Evolutionary conservation across 1,140 invertebrate species (phyloP).

Genomic region (Aphaenogaster ashmeadi): DNA sequence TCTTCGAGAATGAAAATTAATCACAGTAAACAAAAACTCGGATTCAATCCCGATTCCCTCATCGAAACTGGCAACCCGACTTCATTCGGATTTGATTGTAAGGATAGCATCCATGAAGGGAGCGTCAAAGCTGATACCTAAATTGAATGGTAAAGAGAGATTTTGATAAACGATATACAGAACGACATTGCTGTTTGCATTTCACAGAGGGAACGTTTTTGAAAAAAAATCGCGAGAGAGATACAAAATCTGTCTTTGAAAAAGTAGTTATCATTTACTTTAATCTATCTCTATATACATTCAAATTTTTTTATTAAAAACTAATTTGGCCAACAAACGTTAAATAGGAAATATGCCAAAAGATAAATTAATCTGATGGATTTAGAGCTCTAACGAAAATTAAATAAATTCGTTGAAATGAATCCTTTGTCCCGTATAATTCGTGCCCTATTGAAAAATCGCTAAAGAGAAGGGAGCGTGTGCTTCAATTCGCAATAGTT

Average conservation of each 20-base stretch:
- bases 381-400: not conserved
- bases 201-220: not conserved
- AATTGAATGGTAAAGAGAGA: conserved; percentile 1
- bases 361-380: conserved; percentile 21
- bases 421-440: not conserved
- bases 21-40: conserved; percentile 15
- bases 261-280: not conserved
- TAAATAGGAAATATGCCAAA: not conserved
- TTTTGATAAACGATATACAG: not conserved
- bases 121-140: not conserved
- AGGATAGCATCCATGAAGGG: not conserved
- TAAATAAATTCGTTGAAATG: not conserved
- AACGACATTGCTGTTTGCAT: not conserved
- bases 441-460: not conserved
- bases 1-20: conserved; percentile 24
- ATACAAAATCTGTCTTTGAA: not conserved
- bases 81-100: conserved; percentile 15
- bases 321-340: not conserved
- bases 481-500: not conserved
- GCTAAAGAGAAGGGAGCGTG: not conserved
- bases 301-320: conserved; percentile 1
- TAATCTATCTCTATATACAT: not conserved
- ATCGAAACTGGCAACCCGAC: not conserved
- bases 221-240: not conserved
- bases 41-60: not conserved